Conservation (phyloP, 1,140 invertebrate species). For the Agraylea sexmaculata region DNA sequence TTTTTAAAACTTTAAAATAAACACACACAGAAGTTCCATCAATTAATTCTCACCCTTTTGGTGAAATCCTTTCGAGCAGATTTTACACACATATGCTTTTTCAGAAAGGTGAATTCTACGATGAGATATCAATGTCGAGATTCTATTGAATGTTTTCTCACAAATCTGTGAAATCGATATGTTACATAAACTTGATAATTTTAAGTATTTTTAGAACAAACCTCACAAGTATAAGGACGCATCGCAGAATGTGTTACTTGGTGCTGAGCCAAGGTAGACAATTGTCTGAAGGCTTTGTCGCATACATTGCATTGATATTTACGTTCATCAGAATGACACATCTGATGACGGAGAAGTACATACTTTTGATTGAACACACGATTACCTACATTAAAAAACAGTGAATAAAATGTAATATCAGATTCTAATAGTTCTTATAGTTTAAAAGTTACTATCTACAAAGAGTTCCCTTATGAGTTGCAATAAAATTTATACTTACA, state of each 20-base stretch:
- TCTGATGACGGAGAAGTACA: constrained; percentile 66
- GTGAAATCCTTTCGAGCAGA: constrained; percentile 65
- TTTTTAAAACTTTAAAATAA: constrained; percentile 2
- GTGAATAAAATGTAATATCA: constrained; percentile 3
- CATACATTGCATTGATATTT: constrained; percentile 69
- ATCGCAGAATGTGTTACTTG: constrained; percentile 61
- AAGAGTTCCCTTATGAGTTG: background rate
- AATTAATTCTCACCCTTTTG: constrained; percentile 50
- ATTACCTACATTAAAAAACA: constrained; percentile 31
- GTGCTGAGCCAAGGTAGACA: constrained; percentile 61
- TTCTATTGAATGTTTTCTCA: constrained; percentile 63
- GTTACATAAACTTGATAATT: background rate
- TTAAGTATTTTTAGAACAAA: constrained; percentile 22
- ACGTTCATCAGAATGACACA: constrained; percentile 71
- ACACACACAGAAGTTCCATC: constrained; percentile 5
- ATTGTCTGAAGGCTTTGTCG: constrained; percentile 67
- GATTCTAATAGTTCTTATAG: background rate
- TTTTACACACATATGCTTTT: constrained; percentile 59
- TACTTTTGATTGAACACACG: constrained; percentile 67
- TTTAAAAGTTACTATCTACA: background rate
- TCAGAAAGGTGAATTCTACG: constrained; percentile 60
- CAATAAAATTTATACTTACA: constrained; percentile 38
- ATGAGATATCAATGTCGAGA: constrained; percentile 63
- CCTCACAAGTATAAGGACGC: constrained; percentile 57
- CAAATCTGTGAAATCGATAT: constrained; percentile 34